Base-by-base conservation (phyloP, 2,888 invertebrate genomes). In the Steinernema hermaphroditum region DNA sequence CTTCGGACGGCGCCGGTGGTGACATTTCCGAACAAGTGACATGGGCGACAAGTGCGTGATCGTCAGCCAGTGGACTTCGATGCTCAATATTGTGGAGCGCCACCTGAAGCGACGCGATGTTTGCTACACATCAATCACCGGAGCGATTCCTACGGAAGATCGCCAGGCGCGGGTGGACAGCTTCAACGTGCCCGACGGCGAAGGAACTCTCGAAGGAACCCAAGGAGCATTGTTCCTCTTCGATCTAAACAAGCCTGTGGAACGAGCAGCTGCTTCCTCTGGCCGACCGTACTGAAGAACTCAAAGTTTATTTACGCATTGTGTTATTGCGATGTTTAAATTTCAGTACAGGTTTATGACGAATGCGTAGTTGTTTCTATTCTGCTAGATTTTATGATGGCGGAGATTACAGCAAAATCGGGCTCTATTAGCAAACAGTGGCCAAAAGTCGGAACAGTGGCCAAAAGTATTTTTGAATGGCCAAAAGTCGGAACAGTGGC, bases 51-150 rank as follows among this genome's bases (percentile, higher is more conserved):
- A 80, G 68, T 79, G 79, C 80, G 89, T 90, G 22, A 90, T 97
- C 4, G 94, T 97, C 0, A 96, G 95, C 0, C 96, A 96, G 86
- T 97, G 96, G 96, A 92, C 93, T 0, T 90, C 91, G 0, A 91
- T 94, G 83, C 89, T 97, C 8, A 88, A 91, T 0, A 89, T 96
- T 49, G 88, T 96, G 9, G 91, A 91, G 43, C 83, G 86, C 0
- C 91, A 92, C 86, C 88, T 97, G 68, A 69, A 71, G 49, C 49
- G 72, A 69, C 57, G 49, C 12, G 70, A 19, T 27, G 68, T 80
- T 43, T n/a, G 54, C 6, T 91, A 90, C 81, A 90, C 91, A 0
- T 90, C 91, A 0, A 91, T 97, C 14, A 92, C 92, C 83, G 96
- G 96, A 0, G 83, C 87, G 71, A 91, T 95, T 74, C 90, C 92